Base-by-base conservation (phyloP, 1,140 invertebrate species). In the Campoletis sonorensis region DNA sequence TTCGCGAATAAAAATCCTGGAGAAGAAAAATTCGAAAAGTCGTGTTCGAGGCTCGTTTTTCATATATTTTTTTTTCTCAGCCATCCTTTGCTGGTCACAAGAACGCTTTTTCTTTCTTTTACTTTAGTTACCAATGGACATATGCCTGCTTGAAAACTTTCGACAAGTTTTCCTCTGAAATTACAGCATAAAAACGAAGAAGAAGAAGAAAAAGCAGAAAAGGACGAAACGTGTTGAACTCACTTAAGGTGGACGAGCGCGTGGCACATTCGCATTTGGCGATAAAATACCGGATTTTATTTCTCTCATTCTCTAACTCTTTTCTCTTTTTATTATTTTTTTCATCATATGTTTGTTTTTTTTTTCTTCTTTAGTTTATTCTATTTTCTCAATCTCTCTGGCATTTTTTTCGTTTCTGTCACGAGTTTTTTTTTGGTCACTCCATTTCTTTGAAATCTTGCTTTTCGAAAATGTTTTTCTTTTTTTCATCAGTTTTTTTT, bases 361-460 rank as follows among this genome's bases (percentile, higher is more conserved):
- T 45, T 11, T 45, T 45, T 45, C 54, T n/a, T 21, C 13, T n/a
- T 13, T 58, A 21, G 2, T 4, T 23, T 58, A 58, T 10, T 75
- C 70, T 67, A 77, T 83, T 73, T 1, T n/a, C 11, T 58, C 18
- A n/a, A n/a, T 21, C 54, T n/a, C 21, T n/a, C 54, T n/a, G 18
- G 3, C 21, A 4, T 23, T 21, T 23, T 45, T 13, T 45, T 33
- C 30, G 5, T 45, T 13, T 1, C 16, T 45, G 40, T 45, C 40
- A 5, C 2, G 40, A n/a, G n/a, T n/a, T n/a, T n/a, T 8, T 8
- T 45, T 45, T 45, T 45, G 40, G 11, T 45, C 40, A 13, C 13
- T 45, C 40, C 1, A 45, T 45, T 45, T 3, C 1, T 45, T 11
- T 45, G 13, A 45, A 45, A 0, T 45, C 40, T 45, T 45, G 1